A percentile compares a stretch with the other conserved stretches of the same genome.
Conservation (phyloP, 2,888 invertebrate species). For the Allygus modestus region DNA sequence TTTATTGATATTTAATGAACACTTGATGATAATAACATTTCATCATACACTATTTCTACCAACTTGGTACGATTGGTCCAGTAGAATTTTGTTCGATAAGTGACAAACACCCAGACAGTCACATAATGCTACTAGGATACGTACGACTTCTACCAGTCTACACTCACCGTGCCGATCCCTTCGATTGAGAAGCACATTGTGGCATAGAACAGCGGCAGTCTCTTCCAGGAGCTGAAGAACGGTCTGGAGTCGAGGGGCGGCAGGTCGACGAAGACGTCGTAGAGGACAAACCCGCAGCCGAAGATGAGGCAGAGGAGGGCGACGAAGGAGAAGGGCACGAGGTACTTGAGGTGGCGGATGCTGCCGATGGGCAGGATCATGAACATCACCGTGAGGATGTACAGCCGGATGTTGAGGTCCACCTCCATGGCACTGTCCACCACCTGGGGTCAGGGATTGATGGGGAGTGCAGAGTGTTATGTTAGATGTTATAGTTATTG, state of each 20-base stretch:
- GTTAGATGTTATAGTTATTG: no score
- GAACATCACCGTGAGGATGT: conserved; percentile 82
- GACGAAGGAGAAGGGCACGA: conserved; percentile 93
- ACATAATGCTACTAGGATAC: no score
- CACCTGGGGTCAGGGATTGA: conserved; percentile 68
- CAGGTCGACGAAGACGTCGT: conserved; percentile 85
- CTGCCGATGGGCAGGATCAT: conserved; percentile 85
- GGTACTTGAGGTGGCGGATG: conserved; percentile 86
- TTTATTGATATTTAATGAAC: no score
- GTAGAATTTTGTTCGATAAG: no score
- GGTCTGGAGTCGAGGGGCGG: conserved; percentile 78
- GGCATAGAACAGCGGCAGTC: conserved; percentile 92
- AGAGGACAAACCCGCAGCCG: conserved; percentile 89
- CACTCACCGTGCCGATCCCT: conserved; percentile 88
- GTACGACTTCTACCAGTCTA: no score
- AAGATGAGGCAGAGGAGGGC: conserved; percentile 90
- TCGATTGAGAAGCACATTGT: conserved; percentile 99
- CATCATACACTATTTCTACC: no score
- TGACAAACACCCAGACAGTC: no score
- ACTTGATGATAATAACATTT: no score
- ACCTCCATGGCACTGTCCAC: conserved; percentile 66
- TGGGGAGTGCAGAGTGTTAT: no score
- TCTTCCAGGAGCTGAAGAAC: conserved; percentile 71
- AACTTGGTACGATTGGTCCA: no score
- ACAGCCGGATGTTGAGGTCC: conserved; percentile 76